These are phyloP conservation scores for Enteromius anoplus DNA, from an alignment of 2,797 vertebrate species.

Conservation along the genomic window DNA sequence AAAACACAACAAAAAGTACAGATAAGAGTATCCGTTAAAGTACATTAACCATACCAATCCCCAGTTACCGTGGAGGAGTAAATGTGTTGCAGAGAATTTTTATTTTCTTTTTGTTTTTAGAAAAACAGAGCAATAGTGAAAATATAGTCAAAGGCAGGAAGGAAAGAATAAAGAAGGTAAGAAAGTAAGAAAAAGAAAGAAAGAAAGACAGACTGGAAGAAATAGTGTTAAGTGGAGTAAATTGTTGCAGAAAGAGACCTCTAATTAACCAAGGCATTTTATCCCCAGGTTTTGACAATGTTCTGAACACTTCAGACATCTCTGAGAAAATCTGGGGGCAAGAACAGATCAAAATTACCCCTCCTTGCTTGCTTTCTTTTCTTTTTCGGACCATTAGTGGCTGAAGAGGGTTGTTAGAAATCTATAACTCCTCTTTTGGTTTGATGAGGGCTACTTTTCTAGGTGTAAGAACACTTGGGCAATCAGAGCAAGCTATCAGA, in stretches of 20 bases:
- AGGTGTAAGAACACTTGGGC: conserved; percentile 42
- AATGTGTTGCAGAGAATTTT: neutral
- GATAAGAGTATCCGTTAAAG: too few relatives aligned
- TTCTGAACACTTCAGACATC: conserved; percentile 43
- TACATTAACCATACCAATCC: too few relatives aligned
- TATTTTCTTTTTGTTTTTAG: neutral
- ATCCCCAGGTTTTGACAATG: conserved; percentile 39
- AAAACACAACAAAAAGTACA: too few relatives aligned
- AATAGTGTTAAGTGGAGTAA: conserved; percentile 16
- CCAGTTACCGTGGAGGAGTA: neutral
- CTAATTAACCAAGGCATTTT: conserved; percentile 51
- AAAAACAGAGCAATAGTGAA: neutral
- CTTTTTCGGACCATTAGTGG: conserved; percentile 55
- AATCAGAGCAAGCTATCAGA: conserved; percentile 49
- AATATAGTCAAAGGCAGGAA: neutral
- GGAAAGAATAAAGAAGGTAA: neutral
- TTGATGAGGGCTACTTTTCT: conserved; percentile 51
- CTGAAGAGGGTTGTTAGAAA: conserved; percentile 52
- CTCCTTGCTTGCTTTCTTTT: conserved; percentile 36
- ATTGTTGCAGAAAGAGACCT: conserved; percentile 33
- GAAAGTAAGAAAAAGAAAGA: neutral
- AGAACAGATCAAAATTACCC: conserved; percentile 32
- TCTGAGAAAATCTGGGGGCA: conserved; percentile 47
- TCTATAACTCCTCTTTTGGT: conserved; percentile 49
- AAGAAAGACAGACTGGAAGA: neutral